Conservation (phyloP, 2,888 invertebrate genomes). For the Drosophila koepferae region DNA sequence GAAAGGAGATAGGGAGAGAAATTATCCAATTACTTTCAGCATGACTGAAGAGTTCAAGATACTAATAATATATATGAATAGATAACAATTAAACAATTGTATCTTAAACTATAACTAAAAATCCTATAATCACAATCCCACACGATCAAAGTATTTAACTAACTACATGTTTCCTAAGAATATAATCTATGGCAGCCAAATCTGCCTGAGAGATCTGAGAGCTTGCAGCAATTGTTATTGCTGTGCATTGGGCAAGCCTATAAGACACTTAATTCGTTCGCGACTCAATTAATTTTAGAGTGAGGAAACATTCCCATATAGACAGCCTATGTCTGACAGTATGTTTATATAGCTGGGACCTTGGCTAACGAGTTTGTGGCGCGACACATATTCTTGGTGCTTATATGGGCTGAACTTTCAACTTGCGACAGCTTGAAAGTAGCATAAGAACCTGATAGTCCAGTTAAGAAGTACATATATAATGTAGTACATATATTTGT, state of each 20-base stretch:
- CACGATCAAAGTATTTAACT: background rate
- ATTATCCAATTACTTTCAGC: background rate
- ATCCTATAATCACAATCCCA: background rate
- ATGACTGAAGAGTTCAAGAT: background rate
- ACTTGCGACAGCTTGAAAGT: conserved; percentile 20
- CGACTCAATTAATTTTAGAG: conserved; percentile 10
- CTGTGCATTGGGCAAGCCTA: conserved; percentile 41
- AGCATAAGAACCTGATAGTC: conserved; percentile 12
- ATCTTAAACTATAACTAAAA: too few relatives aligned
- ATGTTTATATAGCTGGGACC: conserved; percentile 9
- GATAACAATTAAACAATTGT: background rate
- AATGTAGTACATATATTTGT: background rate
- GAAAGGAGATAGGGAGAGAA: too few relatives aligned
- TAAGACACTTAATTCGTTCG: conserved; percentile 51
- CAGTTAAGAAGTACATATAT: background rate
- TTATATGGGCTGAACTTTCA: conserved; percentile 25
- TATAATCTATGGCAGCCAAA: background rate
- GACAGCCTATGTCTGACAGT: background rate
- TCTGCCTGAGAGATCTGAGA: conserved; percentile 3
- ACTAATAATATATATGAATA: background rate
- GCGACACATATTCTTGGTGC: conserved; percentile 24
- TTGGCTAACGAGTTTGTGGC: conserved; percentile 25
- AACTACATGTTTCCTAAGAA: background rate
- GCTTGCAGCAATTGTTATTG: conserved; percentile 14
- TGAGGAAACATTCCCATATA: conserved; percentile 1